Conservation (phyloP, 2,888 invertebrate species). For the Chydorus sphaericus region DNA sequence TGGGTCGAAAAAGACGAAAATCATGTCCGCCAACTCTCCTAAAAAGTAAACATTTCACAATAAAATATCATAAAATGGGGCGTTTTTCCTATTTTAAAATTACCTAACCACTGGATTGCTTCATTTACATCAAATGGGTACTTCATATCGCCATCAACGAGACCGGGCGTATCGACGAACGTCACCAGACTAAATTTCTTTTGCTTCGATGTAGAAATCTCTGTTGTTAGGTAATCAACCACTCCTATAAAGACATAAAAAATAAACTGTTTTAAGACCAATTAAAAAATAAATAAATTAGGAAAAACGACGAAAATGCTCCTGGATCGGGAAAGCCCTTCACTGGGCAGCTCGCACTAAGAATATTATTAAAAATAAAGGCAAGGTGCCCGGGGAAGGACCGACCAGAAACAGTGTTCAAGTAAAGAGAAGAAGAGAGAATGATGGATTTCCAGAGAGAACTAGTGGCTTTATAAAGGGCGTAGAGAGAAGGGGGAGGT, state of each 20-base stretch:
- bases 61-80: background rate
- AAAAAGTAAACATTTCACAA: conserved; percentile 15
- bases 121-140: conserved; percentile 43
- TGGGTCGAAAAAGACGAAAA: conserved; percentile 44
- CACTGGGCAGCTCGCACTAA: conserved; percentile 38
- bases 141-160: conserved; percentile 43
- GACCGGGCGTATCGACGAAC: conserved; percentile 42
- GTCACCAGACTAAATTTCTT: conserved; percentile 40
- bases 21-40: conserved; percentile 34
- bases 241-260: conserved; percentile 30
- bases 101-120: conserved; percentile 38
- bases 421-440: background rate
- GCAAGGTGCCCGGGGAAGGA: conserved; percentile 35
- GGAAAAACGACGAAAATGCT: conserved; percentile 12
- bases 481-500: background rate
- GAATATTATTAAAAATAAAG: conserved; percentile 16
- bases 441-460: background rate
- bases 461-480: background rate
- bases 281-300: background rate
- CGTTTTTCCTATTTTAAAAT: background rate
- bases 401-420: conserved; percentile 21
- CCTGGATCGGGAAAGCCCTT: conserved; percentile 33
- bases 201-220: conserved; percentile 39
- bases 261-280: background rate
- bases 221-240: conserved; percentile 38